Evolutionary conservation across 2,888 invertebrate species (phyloP).

Genomic region (Drosophila affinis): DNA sequence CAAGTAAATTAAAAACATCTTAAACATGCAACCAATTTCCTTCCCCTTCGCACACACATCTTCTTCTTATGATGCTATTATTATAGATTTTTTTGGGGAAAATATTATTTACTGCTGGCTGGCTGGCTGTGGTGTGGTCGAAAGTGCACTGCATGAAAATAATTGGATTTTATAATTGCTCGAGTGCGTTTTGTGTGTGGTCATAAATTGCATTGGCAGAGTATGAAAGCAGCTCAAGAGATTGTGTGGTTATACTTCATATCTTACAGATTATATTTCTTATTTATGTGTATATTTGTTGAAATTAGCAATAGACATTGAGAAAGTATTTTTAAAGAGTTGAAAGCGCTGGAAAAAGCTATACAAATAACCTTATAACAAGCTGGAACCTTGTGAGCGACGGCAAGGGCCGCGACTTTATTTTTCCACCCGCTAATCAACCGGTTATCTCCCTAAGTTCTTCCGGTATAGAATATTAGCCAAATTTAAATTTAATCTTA

Average conservation of each 20-base stretch:
- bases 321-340: neutral
- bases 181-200: neutral
- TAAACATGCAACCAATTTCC: neutral
- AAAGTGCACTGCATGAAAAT: constrained; percentile 15
- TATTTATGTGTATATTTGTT: neutral
- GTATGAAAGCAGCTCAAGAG: neutral
- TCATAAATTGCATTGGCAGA: neutral
- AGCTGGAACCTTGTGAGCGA: no score
- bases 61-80: neutral
- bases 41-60: neutral
- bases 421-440: no score
- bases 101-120: neutral
- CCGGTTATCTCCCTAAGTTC: no score
- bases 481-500: no score
- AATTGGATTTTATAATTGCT: constrained; percentile 5
- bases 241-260: neutral
- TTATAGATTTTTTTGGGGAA: neutral
- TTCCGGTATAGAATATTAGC: no score
- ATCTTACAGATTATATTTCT: neutral
- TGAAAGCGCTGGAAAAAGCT: neutral
- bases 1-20: constrained; percentile 44
- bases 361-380: no score
- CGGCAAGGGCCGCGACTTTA: no score
- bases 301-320: neutral
- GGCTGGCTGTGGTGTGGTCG: neutral